Evolutionary conservation across 2,113 vertebrate genomes (phyloP), one percentile per base, ranked within the genome.

Genomic region (Eulemur macaco): DNA sequence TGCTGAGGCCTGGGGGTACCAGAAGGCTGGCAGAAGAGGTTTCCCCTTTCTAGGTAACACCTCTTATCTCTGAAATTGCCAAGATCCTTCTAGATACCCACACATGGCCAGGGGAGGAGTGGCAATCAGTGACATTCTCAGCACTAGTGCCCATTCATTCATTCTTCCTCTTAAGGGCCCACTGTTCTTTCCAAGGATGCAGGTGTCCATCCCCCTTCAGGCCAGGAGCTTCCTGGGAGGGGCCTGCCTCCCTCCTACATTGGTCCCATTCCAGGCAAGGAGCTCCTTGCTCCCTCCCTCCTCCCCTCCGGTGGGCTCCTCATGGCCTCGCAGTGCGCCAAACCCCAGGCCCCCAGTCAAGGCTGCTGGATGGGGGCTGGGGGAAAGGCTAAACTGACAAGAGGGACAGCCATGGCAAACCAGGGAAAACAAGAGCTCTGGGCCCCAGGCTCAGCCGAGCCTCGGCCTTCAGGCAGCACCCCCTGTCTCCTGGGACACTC

Each of bases 401-500:
- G 64, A 29, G 85, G 77, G 31, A 11, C 27, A 34, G 52, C 1
- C 34, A 27, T 27, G 34, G 50, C 17, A 10, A 31, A 63, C 17
- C 5, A 58, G 63, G 76, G 42, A 42, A 27, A 14, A 25, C 0
- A 20, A 47, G 39, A 7, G 27, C 14, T 23, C 45, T 21, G 1
- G 29, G 86, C n/a, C 81, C 45, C 31, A 3, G 39, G 6, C 83
- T 82, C 58, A 34, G 95, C 17, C 2, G 8, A 58, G 58, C 80
- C 20, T 14, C 11, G 82, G 42, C 29, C 69, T 63, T n/a, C 14
- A 31, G 20, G 71, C 73, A 76, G 25, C 42, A 76, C 27, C 73
- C 34, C 9, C 39, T 39, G 1, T 0, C 1, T 0, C 80, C 76
- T 0, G 1, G 27, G 77, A 60, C 17, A 23, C 99, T 99, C 97